phyloP scores from a whole-genome alignment of 1,140 invertebrate species.

The Pogonognathellus flavescens region DNA sequence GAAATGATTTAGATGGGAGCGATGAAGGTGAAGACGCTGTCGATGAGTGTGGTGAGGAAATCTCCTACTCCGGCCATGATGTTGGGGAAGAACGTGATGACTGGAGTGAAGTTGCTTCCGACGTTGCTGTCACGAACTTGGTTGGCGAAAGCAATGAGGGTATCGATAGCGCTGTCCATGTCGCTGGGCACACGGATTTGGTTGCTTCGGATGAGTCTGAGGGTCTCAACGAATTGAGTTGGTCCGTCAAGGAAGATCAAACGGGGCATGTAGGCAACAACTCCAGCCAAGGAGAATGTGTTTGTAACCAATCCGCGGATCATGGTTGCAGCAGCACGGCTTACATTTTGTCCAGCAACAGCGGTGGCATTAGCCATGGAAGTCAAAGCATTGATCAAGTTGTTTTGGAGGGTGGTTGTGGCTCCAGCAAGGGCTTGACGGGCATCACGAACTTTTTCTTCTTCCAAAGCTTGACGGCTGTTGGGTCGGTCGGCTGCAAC shows the following conservation, averaged over 20 bases:
- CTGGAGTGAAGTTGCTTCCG: slow-evolving; percentile 60
- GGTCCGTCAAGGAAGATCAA: slow-evolving; percentile 67
- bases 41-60: slow-evolving; percentile 65
- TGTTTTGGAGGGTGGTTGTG: slow-evolving; percentile 57
- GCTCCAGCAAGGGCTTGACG: slow-evolving; percentile 64
- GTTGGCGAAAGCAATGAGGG: slow-evolving; percentile 65
- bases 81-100: slow-evolving; percentile 66
- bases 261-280: slow-evolving; percentile 66
- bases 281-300: slow-evolving; percentile 63
- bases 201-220: slow-evolving; percentile 65
- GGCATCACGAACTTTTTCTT: slow-evolving; percentile 63
- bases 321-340: slow-evolving; percentile 60
- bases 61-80: slow-evolving; percentile 64
- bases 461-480: slow-evolving; percentile 42
- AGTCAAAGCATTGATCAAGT: slow-evolving; percentile 61
- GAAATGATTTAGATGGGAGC: slow-evolving; percentile 49
- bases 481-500: not conserved
- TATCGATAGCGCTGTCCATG: slow-evolving; percentile 66
- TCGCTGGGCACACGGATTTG: slow-evolving; percentile 66
- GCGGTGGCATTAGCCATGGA: slow-evolving; percentile 63
- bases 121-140: slow-evolving; percentile 63
- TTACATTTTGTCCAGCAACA: slow-evolving; percentile 63
- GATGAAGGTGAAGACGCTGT: slow-evolving; percentile 65
- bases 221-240: slow-evolving; percentile 66
- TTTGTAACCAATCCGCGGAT: slow-evolving; percentile 66